Evolutionary conservation across 2,888 invertebrate species (phyloP).

Genomic region (Drosophila birchii): DNA sequence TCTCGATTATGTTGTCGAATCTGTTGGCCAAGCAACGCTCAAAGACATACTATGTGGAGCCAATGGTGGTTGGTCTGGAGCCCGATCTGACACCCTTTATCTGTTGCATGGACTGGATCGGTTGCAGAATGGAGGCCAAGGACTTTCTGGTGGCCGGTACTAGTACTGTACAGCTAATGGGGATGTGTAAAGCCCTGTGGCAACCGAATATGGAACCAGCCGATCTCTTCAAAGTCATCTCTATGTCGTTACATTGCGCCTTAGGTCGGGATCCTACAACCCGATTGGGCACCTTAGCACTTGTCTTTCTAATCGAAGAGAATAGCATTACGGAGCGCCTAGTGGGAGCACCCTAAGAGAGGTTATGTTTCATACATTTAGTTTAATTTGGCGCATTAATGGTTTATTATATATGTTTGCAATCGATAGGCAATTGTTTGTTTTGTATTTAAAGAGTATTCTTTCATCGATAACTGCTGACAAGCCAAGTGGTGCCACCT

Average conservation of each 20-base stretch:
- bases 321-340: neutral
- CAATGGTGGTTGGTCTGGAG: neutral
- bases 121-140: neutral
- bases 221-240: neutral
- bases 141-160: neutral
- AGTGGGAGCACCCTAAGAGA: neutral
- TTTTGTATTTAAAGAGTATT: neutral
- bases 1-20: neutral
- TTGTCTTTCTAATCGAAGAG: neutral
- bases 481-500: conserved; percentile 18
- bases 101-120: neutral
- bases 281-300: neutral
- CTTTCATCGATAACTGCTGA: neutral
- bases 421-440: neutral
- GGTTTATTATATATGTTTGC: neutral
- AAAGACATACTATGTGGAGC: neutral
- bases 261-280: neutral
- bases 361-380: neutral
- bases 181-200: neutral
- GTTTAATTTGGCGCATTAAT: neutral
- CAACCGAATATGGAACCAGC: neutral
- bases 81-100: neutral
- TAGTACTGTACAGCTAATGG: neutral
- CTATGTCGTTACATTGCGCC: neutral
- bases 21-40: neutral